Evolutionary conservation across 1,140 invertebrate genomes (phyloP).

Genomic region (Idris sp.): DNA sequence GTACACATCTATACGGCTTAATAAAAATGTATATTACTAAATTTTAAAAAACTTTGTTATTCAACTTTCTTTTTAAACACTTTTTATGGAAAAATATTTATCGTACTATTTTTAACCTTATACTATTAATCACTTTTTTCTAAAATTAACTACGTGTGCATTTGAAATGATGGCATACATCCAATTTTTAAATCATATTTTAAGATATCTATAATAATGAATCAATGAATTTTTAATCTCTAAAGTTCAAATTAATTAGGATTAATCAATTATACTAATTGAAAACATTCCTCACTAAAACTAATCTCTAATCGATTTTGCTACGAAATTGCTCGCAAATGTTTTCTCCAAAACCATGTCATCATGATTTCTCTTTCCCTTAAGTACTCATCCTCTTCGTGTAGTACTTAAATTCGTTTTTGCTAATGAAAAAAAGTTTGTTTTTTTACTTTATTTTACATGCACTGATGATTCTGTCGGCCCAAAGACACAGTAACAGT

Average conservation of each 20-base stretch:
- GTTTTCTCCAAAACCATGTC: neutral
- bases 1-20: too few species aligned
- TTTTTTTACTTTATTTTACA: constrained; percentile 20
- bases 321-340: constrained; percentile 5
- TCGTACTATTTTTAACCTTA: too few species aligned
- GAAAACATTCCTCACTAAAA: constrained; percentile 3
- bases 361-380: constrained; percentile 7
- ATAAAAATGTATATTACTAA: too few species aligned
- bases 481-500: constrained; percentile 14
- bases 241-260: neutral
- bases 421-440: constrained; percentile 14
- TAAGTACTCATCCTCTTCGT: constrained; percentile 37
- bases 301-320: constrained; percentile 12
- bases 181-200: too few species aligned
- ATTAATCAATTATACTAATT: neutral
- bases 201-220: too few species aligned
- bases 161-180: too few species aligned
- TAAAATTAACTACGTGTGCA: too few species aligned
- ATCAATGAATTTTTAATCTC: neutral
- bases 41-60: too few species aligned
- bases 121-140: too few species aligned
- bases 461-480: constrained; percentile 17
- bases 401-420: constrained; percentile 16
- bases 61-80: too few species aligned
- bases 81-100: too few species aligned